A percentile compares a stretch with the other conserved stretches of the same genome.
These are phyloP conservation scores for Erynnis tages DNA, from an alignment of 2,888 invertebrate genomes.

Conservation along the genomic window DNA sequence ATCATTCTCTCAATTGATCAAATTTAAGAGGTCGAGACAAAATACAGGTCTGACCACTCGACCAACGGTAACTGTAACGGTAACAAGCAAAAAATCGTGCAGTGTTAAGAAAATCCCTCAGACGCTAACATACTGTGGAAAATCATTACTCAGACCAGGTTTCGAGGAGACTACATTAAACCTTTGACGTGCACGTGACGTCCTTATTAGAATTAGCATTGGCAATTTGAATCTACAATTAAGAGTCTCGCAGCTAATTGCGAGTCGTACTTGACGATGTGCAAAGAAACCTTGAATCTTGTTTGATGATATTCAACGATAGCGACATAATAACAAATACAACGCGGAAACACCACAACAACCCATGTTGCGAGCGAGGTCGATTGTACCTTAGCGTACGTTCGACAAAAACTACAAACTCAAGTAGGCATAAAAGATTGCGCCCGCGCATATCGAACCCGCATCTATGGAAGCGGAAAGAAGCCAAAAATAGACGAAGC, in stretches of 20 bases:
- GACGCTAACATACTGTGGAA: conserved; percentile 36
- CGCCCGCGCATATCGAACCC: conserved; percentile 35
- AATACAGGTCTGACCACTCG: conserved; percentile 76
- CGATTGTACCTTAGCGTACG: conserved; percentile 45
- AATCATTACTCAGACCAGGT: too few species aligned
- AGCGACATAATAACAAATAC: conserved; percentile 44
- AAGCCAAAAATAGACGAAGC: conserved; percentile 70
- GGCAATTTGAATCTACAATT: not conserved
- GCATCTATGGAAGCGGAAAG: conserved; percentile 54
- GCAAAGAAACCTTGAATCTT: conserved; percentile 17
- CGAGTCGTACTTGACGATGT: conserved; percentile 8
- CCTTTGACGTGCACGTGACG: not conserved
- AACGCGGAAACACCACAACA: conserved; percentile 48
- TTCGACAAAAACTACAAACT: conserved; percentile 37
- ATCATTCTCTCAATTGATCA: conserved; percentile 48
- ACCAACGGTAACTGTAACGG: conserved; percentile 77
- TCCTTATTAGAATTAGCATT: not conserved
- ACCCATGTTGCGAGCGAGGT: conserved; percentile 45
- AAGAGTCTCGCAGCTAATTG: not conserved
- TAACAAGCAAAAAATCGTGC: conserved; percentile 69
- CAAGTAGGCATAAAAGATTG: conserved; percentile 28
- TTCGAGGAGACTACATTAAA: too few species aligned
- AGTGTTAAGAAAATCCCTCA: conserved; percentile 55
- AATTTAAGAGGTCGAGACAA: conserved; percentile 62
- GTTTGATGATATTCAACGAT: conserved; percentile 18